Evolutionary conservation across 1,140 invertebrate species (phyloP), one percentile per base, ranked within the genome.

Genomic region (Drosophila erecta): DNA sequence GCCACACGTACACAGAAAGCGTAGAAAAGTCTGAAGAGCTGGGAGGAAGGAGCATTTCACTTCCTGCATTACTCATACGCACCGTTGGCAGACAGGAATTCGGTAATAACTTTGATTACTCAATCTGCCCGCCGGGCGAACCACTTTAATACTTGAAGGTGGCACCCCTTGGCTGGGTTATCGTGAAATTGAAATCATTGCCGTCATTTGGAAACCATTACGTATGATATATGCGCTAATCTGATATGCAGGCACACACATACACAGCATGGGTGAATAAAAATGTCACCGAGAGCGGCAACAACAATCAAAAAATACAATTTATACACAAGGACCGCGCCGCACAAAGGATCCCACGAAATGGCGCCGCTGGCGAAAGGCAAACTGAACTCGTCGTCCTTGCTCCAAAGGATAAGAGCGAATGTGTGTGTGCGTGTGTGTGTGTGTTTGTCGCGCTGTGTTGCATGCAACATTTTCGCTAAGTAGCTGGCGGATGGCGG

Each of bases 181-280:
- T 79, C 83, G 71, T 59, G 46, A 73, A 89, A 83, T 89, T 79
- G 84, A 87, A 87, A 87, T 87, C 79, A 89, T 87, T 89, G 83
- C 79, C 83, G 83, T 83, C 83, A 83, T 86, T 86, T 79, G 83
- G 79, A 72, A 87, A 51, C 83, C 83, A 86, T 87, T 86, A 86
- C 50, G 71, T 79, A 86, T 87, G 83, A 86, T 86, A 86, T 86
- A 86, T 87, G 75, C 83, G 66, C 66, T 79, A 87, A 86, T 86
- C 83, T 76, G 83, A 87, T 86, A 86, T 86, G 75, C 83, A 87
- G 62, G 66, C 75, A 41, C 65, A 41, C 47, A 27, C 41, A 44
- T 59, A n/a, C 49, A 58, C 53, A 56, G 51, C 64, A 58, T 40
- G 71, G 79, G 79, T 86, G 83, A 87, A 87, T 87, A 87, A 87